phyloP scores from a whole-genome alignment of 1,140 invertebrate genomes.

The Diorhabda carinulata region DNA sequence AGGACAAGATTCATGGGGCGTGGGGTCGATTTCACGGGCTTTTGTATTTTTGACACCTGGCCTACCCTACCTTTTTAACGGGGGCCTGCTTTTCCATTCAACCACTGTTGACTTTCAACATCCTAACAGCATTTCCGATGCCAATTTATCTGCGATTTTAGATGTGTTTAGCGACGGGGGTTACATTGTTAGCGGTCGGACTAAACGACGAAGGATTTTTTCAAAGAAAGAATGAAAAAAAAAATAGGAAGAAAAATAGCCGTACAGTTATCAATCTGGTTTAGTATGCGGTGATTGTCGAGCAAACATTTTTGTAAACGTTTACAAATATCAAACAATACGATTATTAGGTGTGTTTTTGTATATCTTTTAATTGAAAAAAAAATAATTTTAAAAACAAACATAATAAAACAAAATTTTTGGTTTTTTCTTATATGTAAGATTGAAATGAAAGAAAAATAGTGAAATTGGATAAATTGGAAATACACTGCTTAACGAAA shows the following conservation, averaged over 20 bases:
- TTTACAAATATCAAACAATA: not conserved
- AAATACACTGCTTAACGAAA: no score
- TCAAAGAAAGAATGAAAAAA: not conserved
- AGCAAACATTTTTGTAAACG: slow-evolving; percentile 7
- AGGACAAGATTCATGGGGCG: slow-evolving; percentile 11
- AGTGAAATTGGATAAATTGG: no score
- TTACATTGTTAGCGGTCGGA: slow-evolving; percentile 5
- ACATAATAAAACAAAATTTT: no score
- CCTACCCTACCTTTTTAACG: slow-evolving; percentile 15
- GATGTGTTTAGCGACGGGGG: slow-evolving; percentile 11
- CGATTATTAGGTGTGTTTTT: no score
- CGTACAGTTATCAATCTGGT: slow-evolving; percentile 4
- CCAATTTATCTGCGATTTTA: slow-evolving; percentile 15
- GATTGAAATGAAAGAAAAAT: no score
- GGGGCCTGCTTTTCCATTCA: slow-evolving; percentile 11
- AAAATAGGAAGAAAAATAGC: no score
- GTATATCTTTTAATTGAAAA: no score
- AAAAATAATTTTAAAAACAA: no score
- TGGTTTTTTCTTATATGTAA: no score
- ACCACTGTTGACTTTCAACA: slow-evolving; percentile 8
- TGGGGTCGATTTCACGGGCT: slow-evolving; percentile 11
- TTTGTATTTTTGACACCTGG: slow-evolving; percentile 14
- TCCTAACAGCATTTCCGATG: slow-evolving; percentile 15
- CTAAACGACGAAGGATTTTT: slow-evolving; percentile 6
- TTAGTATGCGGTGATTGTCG: slow-evolving; percentile 10